Base-by-base conservation (phyloP, 2,797 vertebrate genomes). In the Oreortyx pictus region DNA sequence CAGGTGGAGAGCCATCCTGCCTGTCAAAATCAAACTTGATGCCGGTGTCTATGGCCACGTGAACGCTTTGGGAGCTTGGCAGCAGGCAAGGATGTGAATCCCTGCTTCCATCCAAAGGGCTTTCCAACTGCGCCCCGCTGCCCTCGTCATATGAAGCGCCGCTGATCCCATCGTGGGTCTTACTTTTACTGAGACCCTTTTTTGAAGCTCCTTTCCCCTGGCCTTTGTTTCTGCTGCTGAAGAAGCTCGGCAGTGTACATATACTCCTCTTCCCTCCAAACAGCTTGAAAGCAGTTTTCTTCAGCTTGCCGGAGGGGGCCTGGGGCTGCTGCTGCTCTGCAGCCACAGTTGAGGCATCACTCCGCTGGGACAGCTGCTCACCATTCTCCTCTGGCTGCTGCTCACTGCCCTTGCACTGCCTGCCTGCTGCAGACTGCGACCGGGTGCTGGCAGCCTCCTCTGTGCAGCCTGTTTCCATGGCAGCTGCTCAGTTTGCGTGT, bases 241-340 rank as follows among this genome's bases (percentile, higher is more conserved):
- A 99, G 93, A 99, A 99, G 92, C 98, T 99, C 6, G 99, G 99
- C 86, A 99, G 97, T 41, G 99, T 98, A 87, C 99, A 99, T 93
- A 99, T 99, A 91, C 98, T 98, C 94, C 98, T 98, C 86, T 99
- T 99, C 73, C 99, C 98, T 24, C 99, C 98, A 14, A 99, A 99
- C 77, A 99, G 98, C 20, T 98, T 99, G 89, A 99, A 98, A 24
- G 99, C 98, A 4, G 98, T 98, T 97, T 99, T 99, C 95, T 98
- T 98, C 78, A 98, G 98, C 97, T 98, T 99, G 64, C 98, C 98
- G 1, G 98, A 88, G 52, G 98, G 97, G 7, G 97, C 98, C 77
- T 97, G 97, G 54, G 92, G 85, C 89, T 62, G 91, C 73, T 70
- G 94, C 1, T 18, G 85, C 71, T 96, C 96, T 0, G 3, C 50